These are phyloP conservation scores for Zaprionus tsacasi DNA, from an alignment of 1,140 invertebrate genomes.

Conservation along the genomic window DNA sequence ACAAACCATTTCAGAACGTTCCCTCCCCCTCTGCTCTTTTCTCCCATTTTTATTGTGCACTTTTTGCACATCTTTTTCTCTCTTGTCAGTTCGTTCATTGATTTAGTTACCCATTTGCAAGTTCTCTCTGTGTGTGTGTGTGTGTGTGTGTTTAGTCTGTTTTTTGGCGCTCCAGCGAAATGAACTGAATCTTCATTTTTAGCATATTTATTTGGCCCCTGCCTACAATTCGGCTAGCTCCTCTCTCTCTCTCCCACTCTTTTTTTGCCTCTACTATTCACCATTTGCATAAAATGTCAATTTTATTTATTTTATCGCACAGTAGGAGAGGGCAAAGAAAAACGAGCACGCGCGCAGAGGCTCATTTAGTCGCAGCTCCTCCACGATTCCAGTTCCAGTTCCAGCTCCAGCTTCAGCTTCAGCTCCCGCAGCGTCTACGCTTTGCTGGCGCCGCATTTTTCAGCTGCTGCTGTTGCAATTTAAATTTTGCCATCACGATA, in stretches of 20 bases:
- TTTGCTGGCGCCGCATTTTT: slow-evolving; percentile 47
- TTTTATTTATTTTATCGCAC: slow-evolving; percentile 80
- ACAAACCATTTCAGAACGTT: neutral
- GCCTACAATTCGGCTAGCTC: slow-evolving; percentile 17
- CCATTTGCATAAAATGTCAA: slow-evolving; percentile 79
- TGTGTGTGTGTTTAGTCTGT: neutral
- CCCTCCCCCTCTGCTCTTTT: neutral
- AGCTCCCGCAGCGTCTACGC: slow-evolving; percentile 13
- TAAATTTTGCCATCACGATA: slow-evolving; percentile 43
- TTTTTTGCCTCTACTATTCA: neutral
- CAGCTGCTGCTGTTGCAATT: slow-evolving; percentile 28
- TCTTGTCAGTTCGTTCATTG: slow-evolving; percentile 11
- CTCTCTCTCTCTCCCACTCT: neutral
- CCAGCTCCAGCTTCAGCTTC: too few relatives aligned
- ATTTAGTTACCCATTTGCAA: slow-evolving; percentile 13
- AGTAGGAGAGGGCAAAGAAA: slow-evolving; percentile 12
- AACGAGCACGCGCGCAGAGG: neutral
- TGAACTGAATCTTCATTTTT: slow-evolving; percentile 21
- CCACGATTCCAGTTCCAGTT: neutral
- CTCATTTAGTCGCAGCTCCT: slow-evolving; percentile 36
- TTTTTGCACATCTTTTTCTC: slow-evolving; percentile 3
- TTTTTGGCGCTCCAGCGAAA: neutral
- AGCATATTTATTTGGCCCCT: slow-evolving; percentile 69
- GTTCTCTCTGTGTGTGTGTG: neutral
- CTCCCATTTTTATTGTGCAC: neutral